Conservation (phyloP, 2,797 vertebrate genomes). For the Falco naumanni region DNA sequence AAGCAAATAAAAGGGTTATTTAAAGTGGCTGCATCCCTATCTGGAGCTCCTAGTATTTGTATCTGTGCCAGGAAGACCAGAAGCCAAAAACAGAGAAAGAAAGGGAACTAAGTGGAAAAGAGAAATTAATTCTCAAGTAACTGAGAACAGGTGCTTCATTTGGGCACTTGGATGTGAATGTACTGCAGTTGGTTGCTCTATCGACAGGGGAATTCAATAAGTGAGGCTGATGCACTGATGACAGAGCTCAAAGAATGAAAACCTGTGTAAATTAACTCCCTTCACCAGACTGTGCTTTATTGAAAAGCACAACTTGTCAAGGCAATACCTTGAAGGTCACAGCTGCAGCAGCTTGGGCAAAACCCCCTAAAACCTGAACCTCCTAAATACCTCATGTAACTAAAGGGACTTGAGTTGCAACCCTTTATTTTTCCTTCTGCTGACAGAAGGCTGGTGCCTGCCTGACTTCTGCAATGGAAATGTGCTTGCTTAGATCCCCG, state of each 20-base stretch:
- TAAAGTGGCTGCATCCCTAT: slow-evolving; percentile 20
- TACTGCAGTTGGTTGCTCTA: slow-evolving; percentile 56
- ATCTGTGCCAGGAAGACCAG: slow-evolving; percentile 10
- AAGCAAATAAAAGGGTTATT: slow-evolving; percentile 22
- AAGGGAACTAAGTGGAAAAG: slow-evolving; percentile 25
- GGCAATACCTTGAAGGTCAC: slow-evolving; percentile 60
- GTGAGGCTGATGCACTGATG: slow-evolving; percentile 16
- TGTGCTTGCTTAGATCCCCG: not conserved
- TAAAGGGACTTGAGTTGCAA: not conserved
- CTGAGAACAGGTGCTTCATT: slow-evolving; percentile 65
- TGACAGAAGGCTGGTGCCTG: not conserved
- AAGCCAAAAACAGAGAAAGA: slow-evolving; percentile 22
- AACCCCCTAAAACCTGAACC: not conserved
- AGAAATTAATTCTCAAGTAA: slow-evolving; percentile 58
- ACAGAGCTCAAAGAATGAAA: slow-evolving; percentile 50
- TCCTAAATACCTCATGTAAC: not conserved
- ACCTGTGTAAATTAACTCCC: slow-evolving; percentile 42
- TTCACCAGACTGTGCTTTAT: slow-evolving; percentile 47
- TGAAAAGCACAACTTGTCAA: slow-evolving; percentile 38
- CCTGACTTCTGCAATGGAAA: not conserved
- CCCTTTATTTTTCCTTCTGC: not conserved
- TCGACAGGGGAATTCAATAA: slow-evolving; percentile 38
- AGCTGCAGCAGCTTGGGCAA: not conserved
- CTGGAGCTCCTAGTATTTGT: not conserved
- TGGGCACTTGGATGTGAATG: slow-evolving; percentile 44